Conservation (phyloP, 2,113 vertebrate species). For the Tapirus terrestris region DNA sequence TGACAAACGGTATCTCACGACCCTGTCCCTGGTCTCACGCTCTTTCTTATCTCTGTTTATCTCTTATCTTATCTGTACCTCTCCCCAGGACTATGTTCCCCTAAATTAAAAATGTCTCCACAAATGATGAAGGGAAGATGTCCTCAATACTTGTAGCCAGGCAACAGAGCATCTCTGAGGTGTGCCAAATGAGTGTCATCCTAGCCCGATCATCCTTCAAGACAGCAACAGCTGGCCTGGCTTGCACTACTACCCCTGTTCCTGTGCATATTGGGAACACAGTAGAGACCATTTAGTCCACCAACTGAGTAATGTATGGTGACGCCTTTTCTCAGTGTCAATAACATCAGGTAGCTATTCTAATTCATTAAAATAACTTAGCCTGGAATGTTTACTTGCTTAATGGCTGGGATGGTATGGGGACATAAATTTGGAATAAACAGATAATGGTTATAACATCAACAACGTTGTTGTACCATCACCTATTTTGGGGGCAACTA, state of each 20-base stretch:
- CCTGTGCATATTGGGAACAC: background rate
- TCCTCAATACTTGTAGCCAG: background rate
- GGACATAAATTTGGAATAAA: background rate
- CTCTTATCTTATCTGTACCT: background rate
- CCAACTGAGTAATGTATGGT: background rate
- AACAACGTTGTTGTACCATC: background rate
- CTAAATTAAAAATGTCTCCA: background rate
- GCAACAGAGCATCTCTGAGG: background rate
- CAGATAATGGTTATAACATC: background rate
- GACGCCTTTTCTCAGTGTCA: background rate
- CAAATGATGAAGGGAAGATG: background rate
- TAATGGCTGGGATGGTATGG: background rate
- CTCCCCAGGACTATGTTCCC: background rate
- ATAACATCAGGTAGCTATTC: background rate
- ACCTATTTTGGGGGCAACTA: background rate
- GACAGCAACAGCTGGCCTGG: background rate
- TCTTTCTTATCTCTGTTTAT: background rate
- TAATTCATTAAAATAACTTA: constrained; percentile 33
- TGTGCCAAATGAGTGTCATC: background rate
- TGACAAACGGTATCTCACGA: background rate
- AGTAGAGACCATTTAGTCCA: background rate
- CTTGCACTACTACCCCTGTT: background rate
- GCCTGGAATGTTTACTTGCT: background rate
- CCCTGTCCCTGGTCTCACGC: background rate
- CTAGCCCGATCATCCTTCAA: background rate